Conservation (phyloP, 2,113 vertebrate species). For the Microtus ochrogaster region DNA sequence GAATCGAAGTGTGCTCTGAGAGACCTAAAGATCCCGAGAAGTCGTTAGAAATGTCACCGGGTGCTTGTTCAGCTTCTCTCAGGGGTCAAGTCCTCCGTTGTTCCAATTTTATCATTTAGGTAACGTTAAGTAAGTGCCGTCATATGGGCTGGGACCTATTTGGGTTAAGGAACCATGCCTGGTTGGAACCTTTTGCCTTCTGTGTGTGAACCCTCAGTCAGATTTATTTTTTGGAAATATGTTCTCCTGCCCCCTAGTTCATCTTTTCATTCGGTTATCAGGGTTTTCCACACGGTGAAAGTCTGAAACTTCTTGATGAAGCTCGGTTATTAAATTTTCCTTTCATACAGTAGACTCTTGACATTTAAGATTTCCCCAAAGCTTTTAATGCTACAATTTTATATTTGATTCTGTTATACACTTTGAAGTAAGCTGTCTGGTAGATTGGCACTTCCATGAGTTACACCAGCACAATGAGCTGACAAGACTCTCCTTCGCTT, state of each 20-base stretch:
- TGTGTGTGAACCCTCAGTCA: background rate
- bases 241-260: background rate
- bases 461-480: background rate
- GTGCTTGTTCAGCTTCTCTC: background rate
- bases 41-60: background rate
- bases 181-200: background rate
- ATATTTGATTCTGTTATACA: background rate
- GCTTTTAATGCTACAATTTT: background rate
- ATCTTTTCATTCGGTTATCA: background rate
- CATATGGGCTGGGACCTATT: background rate
- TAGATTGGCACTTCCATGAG: background rate
- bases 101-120: background rate
- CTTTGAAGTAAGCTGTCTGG: background rate
- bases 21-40: background rate
- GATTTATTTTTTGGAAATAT: background rate
- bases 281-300: background rate
- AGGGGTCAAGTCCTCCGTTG: background rate
- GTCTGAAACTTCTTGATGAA: background rate
- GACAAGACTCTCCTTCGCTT: background rate
- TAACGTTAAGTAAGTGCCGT: background rate
- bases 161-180: background rate
- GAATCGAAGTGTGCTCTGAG: slow-evolving; percentile 14
- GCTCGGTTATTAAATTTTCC: background rate
- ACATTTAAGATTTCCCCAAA: background rate
- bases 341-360: background rate